These are phyloP conservation scores for Orius insidiosus DNA, from an alignment of 1,140 invertebrate species.

Conservation along the genomic window DNA sequence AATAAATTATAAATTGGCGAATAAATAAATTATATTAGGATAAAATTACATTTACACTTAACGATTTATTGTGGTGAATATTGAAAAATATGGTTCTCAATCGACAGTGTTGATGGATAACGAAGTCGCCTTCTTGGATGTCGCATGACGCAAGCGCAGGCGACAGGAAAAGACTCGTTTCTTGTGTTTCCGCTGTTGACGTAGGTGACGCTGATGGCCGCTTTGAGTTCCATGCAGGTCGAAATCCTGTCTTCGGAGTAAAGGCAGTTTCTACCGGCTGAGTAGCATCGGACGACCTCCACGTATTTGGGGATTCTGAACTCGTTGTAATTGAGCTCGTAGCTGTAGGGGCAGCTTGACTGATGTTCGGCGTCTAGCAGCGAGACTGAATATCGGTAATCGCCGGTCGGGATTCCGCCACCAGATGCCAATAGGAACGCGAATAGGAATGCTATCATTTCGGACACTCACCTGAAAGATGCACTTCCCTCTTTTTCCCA, in stretches of 20 bases:
- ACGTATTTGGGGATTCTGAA: neutral
- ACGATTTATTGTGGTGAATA: no score
- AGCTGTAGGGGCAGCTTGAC: neutral
- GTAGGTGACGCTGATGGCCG: neutral
- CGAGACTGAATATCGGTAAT: neutral
- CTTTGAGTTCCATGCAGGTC: neutral
- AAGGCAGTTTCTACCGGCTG: neutral
- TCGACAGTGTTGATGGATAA: neutral
- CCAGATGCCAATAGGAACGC: no score
- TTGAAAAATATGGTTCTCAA: no score
- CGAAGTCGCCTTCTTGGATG: neutral
- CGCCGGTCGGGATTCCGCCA: no score
- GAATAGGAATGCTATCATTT: no score
- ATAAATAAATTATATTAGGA: no score
- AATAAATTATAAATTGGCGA: no score
- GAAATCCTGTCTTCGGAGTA: neutral
- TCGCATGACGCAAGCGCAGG: constrained; percentile 2
- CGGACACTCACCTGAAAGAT: no score
- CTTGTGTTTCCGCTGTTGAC: neutral
- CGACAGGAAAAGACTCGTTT: constrained; percentile 1
- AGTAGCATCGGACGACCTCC: neutral
- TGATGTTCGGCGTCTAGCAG: neutral
- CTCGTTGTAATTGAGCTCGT: neutral
- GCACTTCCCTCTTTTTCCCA: no score
- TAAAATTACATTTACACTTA: no score